Percentiles rank a stretch among this genome's conserved stretches.
Conservation (phyloP, 2,888 invertebrate species). For the Stenodema calcarata region DNA sequence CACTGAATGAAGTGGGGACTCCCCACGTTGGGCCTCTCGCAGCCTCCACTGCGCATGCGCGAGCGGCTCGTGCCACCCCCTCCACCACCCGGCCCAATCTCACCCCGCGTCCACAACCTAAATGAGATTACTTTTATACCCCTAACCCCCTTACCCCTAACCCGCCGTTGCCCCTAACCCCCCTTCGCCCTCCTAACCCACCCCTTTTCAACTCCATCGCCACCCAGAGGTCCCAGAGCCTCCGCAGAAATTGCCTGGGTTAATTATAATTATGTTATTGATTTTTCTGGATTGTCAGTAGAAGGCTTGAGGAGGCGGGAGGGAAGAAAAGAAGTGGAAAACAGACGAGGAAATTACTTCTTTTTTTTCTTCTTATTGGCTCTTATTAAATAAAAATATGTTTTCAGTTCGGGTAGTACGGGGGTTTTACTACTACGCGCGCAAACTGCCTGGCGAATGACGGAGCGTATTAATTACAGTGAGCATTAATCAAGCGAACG, state of each 20-base stretch:
- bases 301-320: background rate
- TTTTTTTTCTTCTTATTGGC: slow-evolving; percentile 21
- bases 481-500: slow-evolving; percentile 55
- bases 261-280: slow-evolving; percentile 57
- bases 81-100: background rate
- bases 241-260: slow-evolving; percentile 55
- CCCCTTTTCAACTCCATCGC: slow-evolving; percentile 33
- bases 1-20: slow-evolving; percentile 10
- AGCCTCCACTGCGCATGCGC: slow-evolving; percentile 50
- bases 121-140: slow-evolving; percentile 56
- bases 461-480: slow-evolving; percentile 55
- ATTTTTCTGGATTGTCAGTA: slow-evolving; percentile 54
- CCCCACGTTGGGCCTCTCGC: slow-evolving; percentile 14
- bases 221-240: background rate
- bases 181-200: slow-evolving; percentile 2
- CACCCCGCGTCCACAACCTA: slow-evolving; percentile 48
- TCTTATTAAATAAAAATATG: slow-evolving; percentile 43
- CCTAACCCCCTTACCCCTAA: slow-evolving; percentile 49
- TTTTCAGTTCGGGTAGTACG: slow-evolving; percentile 32
- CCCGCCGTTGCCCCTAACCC: background rate
- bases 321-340: background rate
- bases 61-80: slow-evolving; percentile 53
- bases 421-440: background rate
- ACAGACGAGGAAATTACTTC: slow-evolving; percentile 53
- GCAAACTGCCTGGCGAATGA: slow-evolving; percentile 50